These are phyloP conservation scores for Neodontobutis hainanensis DNA, from an alignment of 2,113 vertebrate species.

Conservation along the genomic window DNA sequence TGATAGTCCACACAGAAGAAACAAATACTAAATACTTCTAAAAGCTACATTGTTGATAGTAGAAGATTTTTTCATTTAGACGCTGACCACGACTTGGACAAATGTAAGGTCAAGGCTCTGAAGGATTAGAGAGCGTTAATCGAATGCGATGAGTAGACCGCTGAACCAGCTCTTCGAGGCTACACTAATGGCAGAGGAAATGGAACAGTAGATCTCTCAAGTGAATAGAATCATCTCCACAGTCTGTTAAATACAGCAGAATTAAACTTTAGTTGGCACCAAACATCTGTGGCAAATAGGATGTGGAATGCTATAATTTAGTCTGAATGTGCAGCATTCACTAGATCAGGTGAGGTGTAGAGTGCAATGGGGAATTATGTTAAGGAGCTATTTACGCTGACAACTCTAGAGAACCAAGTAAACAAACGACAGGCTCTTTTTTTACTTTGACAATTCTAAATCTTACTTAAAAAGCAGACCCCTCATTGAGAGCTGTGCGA, in stretches of 20 bases:
- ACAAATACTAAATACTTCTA: constrained; percentile 15
- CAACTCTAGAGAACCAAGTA: neutral
- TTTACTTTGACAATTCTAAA: no score
- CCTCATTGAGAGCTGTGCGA: no score
- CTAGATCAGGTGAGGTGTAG: neutral
- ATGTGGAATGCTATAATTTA: neutral
- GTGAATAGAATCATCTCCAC: constrained; percentile 33
- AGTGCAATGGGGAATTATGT: neutral
- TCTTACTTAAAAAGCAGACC: no score
- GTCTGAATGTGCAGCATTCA: no score
- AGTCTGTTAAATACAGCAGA: constrained; percentile 38
- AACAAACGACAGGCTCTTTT: no score
- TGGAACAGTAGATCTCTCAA: constrained; percentile 40
- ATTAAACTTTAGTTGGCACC: constrained; percentile 19
- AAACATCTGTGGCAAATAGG: constrained; percentile 44
- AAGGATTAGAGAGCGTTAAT: constrained; percentile 63
- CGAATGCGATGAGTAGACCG: constrained; percentile 47
- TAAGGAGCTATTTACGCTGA: neutral
- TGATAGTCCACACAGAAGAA: neutral
- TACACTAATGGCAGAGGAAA: constrained; percentile 15
- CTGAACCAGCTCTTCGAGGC: constrained; percentile 26
- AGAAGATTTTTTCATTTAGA: constrained; percentile 49
- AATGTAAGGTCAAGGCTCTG: constrained; percentile 56
- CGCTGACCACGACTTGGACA: constrained; percentile 24
- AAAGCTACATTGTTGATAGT: constrained; percentile 25